phyloP scores from a whole-genome alignment of 2,797 vertebrate genomes.

The Bovichtus diacanthus region DNA sequence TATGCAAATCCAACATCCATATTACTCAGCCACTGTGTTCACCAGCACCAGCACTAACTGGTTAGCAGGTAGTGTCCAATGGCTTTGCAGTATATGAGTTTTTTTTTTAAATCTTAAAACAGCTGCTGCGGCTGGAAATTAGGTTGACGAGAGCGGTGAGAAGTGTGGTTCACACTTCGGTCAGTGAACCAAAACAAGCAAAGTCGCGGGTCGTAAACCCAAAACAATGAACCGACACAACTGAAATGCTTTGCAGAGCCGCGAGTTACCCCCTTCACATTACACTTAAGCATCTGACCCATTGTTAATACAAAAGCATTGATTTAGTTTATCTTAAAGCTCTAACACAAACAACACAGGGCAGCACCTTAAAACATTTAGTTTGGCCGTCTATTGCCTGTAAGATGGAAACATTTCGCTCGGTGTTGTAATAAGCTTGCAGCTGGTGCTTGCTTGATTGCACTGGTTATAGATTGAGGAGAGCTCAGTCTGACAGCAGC shows the following conservation, averaged over 20 bases:
- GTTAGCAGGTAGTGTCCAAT: neutral
- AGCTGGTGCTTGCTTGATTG: conserved; percentile 50
- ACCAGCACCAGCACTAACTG: too few relatives aligned
- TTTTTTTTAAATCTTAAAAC: too few relatives aligned
- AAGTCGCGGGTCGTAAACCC: neutral
- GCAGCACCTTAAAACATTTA: neutral
- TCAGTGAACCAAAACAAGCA: neutral
- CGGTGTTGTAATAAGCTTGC: conserved; percentile 15
- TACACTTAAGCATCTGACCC: too few relatives aligned
- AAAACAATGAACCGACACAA: too few relatives aligned
- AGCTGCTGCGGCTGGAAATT: neutral
- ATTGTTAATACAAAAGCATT: neutral
- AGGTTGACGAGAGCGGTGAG: neutral
- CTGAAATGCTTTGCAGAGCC: neutral
- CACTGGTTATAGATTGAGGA: conserved; percentile 50
- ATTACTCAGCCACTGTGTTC: too few relatives aligned
- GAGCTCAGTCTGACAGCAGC: conserved; percentile 52
- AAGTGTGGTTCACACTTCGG: too few relatives aligned
- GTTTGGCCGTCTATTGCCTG: conserved; percentile 2
- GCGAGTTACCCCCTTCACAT: neutral
- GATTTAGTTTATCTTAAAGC: neutral
- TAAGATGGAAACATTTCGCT: conserved; percentile 3
- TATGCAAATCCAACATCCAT: neutral
- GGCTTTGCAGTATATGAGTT: neutral
- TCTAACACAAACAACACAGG: conserved; percentile 1